These are phyloP conservation scores for Porites divaricata DNA, from an alignment of 92 coral and sea anemone species.

Conservation along the genomic window DNA sequence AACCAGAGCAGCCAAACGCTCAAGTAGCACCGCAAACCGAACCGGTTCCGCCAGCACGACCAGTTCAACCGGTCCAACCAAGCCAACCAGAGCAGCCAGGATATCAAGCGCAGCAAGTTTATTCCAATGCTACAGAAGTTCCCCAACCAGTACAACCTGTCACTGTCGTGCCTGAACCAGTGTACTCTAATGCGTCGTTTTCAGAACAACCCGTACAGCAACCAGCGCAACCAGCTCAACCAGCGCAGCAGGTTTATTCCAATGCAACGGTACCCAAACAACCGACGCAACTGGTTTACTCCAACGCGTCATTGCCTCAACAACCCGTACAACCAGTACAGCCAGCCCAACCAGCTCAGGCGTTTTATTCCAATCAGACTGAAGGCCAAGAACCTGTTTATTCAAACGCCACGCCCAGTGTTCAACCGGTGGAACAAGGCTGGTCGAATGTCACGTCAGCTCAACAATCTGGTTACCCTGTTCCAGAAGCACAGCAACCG, in stretches of 20 bases:
- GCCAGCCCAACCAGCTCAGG: not conserved
- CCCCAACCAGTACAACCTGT: slow-evolving; percentile 4
- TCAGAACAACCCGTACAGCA: slow-evolving; percentile 20
- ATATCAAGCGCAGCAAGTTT: not conserved
- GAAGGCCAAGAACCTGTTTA: slow-evolving; percentile 20
- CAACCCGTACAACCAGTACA: slow-evolving; percentile 9
- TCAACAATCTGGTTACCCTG: not conserved
- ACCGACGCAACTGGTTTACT: slow-evolving; percentile 17
- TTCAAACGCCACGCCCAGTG: slow-evolving; percentile 1
- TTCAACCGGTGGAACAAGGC: slow-evolving; percentile 12
- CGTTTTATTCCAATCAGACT: not conserved
- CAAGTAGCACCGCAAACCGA: too few relatives aligned
- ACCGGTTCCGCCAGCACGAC: too few relatives aligned
- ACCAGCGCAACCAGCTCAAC: not conserved
- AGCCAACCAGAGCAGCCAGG: slow-evolving; percentile 4
- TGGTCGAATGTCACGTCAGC: slow-evolving; percentile 22
- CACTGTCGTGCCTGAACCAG: slow-evolving; percentile 17
- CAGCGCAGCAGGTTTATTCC: slow-evolving; percentile 8
- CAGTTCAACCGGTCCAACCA: not conserved
- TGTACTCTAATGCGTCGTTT: slow-evolving; percentile 12
- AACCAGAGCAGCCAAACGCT: not conserved
- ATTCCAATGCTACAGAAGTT: not conserved
- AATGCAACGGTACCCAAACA: slow-evolving; percentile 10
- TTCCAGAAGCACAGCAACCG: slow-evolving; percentile 9
- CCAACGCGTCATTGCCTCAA: not conserved